phyloP scores from a whole-genome alignment of 2,797 vertebrate species.

The Cryptoprocta ferox region DNA sequence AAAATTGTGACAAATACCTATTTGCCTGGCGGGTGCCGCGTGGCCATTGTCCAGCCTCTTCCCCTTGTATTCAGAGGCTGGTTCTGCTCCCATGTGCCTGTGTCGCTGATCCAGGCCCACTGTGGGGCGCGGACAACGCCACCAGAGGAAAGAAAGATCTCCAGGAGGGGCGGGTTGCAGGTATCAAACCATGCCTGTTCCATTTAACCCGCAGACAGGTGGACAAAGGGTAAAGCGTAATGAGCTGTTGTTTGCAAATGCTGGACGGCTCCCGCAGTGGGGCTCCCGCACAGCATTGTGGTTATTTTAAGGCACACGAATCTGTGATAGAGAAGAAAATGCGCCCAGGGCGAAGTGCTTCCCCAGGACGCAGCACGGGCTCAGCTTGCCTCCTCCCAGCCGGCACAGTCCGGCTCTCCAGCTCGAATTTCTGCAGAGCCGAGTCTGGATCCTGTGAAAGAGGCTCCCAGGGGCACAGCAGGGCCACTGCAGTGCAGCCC shows the following conservation, averaged over 20 bases:
- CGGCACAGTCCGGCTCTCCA: neutral
- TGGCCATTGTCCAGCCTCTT: neutral
- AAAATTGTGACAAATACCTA: neutral
- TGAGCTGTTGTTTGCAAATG: neutral
- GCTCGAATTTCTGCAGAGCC: neutral
- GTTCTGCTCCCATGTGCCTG: neutral
- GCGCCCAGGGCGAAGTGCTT: neutral
- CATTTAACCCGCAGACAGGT: neutral
- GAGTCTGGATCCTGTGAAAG: fast-evolving
- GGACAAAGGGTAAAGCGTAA: neutral
- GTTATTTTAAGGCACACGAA: slow-evolving; percentile 26
- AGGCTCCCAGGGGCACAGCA: fast-evolving
- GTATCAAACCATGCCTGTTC: neutral
- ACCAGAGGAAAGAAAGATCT: neutral
- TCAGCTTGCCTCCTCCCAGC: neutral
- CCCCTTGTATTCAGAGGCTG: neutral
- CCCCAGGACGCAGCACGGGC: neutral
- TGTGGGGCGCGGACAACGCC: fast-evolving
- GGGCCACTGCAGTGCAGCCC: fast-evolving
- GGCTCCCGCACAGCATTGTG: neutral
- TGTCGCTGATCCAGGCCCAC: neutral
- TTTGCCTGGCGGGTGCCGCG: fast-evolving
- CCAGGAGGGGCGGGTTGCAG: fast-evolving
- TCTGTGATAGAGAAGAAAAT: neutral
- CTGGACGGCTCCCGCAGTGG: neutral